These are phyloP conservation scores for Myotis vivesi DNA, from an alignment of 2,797 vertebrate species.

Conservation along the genomic window DNA sequence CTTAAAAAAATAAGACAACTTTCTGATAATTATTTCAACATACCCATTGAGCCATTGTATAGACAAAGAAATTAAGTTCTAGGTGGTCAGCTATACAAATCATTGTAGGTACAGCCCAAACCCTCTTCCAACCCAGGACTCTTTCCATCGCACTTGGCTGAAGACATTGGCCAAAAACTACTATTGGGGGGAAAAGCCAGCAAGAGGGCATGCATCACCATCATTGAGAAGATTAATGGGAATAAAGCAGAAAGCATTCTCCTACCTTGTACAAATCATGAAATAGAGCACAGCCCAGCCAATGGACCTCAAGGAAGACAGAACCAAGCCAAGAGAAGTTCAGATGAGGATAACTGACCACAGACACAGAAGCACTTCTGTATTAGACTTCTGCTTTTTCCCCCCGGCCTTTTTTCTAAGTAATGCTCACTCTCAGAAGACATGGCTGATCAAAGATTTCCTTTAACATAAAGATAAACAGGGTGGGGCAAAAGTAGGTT, in stretches of 20 bases:
- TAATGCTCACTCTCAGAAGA: slow-evolving; percentile 6
- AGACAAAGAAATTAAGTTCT: neutral
- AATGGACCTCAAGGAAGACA: neutral
- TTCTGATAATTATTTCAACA: neutral
- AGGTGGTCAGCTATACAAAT: neutral
- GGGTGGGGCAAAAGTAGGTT: neutral
- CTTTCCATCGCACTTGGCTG: neutral
- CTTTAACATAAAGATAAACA: neutral
- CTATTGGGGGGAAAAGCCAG: neutral
- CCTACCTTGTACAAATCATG: neutral
- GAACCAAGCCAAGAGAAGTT: neutral
- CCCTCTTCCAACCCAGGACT: neutral
- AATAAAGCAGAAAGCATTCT: neutral
- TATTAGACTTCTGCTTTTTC: neutral
- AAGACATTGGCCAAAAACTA: neutral
- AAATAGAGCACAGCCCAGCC: neutral
- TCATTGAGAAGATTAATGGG: neutral
- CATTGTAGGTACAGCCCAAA: neutral
- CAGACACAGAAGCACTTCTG: neutral
- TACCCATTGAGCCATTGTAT: neutral
- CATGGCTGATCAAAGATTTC: neutral
- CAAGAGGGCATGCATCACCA: neutral
- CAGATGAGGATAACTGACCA: neutral
- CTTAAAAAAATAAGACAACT: neutral
- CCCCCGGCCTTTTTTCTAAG: neutral